A percentile compares a stretch with the other conserved stretches of the same genome.
Evolutionary conservation across 2,888 invertebrate genomes (phyloP).

Genomic region (Eueremaeus valkanovi): DNA sequence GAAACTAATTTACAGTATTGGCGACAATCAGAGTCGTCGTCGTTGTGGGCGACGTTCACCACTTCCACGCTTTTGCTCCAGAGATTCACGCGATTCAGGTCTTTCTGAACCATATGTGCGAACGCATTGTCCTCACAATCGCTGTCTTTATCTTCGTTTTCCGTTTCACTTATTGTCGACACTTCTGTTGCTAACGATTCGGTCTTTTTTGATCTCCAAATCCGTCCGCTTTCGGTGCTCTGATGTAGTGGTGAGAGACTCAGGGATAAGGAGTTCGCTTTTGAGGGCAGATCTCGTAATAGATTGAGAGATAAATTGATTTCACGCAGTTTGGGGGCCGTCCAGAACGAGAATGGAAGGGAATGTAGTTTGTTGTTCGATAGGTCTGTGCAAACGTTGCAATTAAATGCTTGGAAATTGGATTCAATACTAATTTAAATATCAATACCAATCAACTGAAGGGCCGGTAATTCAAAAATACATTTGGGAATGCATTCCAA

Average conservation of each 20-base stretch:
- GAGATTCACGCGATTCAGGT: constrained; percentile 67
- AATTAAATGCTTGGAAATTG: background rate
- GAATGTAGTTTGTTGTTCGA: constrained; percentile 85
- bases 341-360: constrained; percentile 80
- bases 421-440: background rate
- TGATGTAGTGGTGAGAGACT: constrained; percentile 18
- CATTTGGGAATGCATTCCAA: constrained; percentile 74
- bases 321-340: constrained; percentile 76
- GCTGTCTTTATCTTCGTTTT: background rate
- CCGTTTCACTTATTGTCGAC: background rate
- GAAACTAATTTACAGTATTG: constrained; percentile 65
- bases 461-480: constrained; percentile 72
- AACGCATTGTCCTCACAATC: background rate
- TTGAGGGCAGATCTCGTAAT: constrained; percentile 65
- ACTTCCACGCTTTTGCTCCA: constrained; percentile 53
- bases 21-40: constrained; percentile 45
- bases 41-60: constrained; percentile 47
- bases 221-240: too few relatives aligned
- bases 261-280: too few relatives aligned
- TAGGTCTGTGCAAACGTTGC: constrained; percentile 58
- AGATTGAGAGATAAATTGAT: constrained; percentile 84
- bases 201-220: background rate
- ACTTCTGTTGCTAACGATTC: background rate
- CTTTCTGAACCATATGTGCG: constrained; percentile 42
- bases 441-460: constrained; percentile 64